Base-by-base conservation (phyloP, 2,113 vertebrate species). In the Herpailurus yagouaroundi region DNA sequence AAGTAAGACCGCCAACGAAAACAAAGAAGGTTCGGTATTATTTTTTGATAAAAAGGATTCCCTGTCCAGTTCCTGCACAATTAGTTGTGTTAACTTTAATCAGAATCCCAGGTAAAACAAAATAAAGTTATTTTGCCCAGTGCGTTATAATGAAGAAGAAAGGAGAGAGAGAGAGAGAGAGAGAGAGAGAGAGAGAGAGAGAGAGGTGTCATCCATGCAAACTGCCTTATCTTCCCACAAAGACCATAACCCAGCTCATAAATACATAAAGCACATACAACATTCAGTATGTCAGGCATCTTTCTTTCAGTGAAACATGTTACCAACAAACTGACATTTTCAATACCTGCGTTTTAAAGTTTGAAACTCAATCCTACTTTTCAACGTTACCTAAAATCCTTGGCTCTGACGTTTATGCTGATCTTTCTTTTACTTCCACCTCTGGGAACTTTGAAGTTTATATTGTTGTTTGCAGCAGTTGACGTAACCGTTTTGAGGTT, bases 401-500 rank as follows among this genome's bases (percentile, higher is more conserved):
- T 76, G 36, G 12, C 15, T 50, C 25, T 3, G 15, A 11, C 33
- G 5, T 84, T 84, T 41, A 81, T 33, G n/a, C 57, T 95, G 8
- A 79, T 45, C 74, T 86, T 50, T 68, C 45, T 91, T 5, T 64
- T n/a, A 36, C 23, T 89, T 93, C 50, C 48, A 73, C 38, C 50
- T 81, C 14, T n/a, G 50, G 69, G 21, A 25, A 89, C 94, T 97
- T 85, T 87, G 86, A 94, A 95, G 90, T 81, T 74, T 63, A 80
- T 50, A 45, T 63, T 91, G 86, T 73, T 45, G 3, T 88, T 91
- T 89, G 18, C 19, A 80, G 60, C 83, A 57, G 14, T 64, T 81
- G 68, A 55, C 50, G 21, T 52, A 80, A 89, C 83, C 55, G 71
- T 84, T 94, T 63, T 85, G 69, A 55, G 41, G 68, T 16, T 45